A percentile compares a stretch with the other conserved stretches of the same genome.
These are phyloP conservation scores for Halotydeus destructor DNA, from an alignment of 1,140 invertebrate species.

Conservation along the genomic window DNA sequence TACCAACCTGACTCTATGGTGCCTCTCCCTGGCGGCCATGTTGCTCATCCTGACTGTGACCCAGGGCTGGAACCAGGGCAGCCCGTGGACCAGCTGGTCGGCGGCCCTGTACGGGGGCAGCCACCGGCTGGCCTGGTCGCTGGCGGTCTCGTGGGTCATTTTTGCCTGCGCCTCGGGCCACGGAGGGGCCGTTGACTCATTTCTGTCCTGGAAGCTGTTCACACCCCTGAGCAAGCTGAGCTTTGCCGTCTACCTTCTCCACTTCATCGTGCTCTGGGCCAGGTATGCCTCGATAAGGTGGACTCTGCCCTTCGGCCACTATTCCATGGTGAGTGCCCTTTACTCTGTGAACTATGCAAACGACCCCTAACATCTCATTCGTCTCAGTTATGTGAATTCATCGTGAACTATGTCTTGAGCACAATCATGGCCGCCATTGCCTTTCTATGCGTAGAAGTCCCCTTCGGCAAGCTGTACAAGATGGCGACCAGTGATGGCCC, in stretches of 20 bases:
- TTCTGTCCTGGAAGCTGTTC: constrained; percentile 53
- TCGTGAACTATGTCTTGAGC: constrained; percentile 14
- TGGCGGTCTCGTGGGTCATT: constrained; percentile 28
- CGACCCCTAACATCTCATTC: background rate
- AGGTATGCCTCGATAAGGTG: constrained; percentile 26
- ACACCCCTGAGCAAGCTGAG: constrained; percentile 68
- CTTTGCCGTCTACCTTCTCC: constrained; percentile 71
- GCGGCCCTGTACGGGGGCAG: constrained; percentile 31
- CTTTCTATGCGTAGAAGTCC: constrained; percentile 14
- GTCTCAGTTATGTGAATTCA: constrained; percentile 14
- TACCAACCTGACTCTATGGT: constrained; percentile 3
- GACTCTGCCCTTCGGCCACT: constrained; percentile 13
- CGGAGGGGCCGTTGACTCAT: constrained; percentile 33
- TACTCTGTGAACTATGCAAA: background rate
- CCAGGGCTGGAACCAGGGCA: constrained; percentile 15
- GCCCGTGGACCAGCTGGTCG: constrained; percentile 15
- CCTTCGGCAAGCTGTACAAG: constrained; percentile 10
- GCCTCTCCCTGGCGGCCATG: background rate
- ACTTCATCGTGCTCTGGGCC: constrained; percentile 52
- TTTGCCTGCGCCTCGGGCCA: constrained; percentile 25
- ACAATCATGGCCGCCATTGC: constrained; percentile 10
- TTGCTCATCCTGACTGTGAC: constrained; percentile 12
- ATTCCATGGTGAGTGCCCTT: constrained; percentile 14
- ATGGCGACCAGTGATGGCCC: background rate
- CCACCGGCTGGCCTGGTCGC: constrained; percentile 23